Conservation (phyloP, 2,888 invertebrate species). For the Thereva unica region DNA sequence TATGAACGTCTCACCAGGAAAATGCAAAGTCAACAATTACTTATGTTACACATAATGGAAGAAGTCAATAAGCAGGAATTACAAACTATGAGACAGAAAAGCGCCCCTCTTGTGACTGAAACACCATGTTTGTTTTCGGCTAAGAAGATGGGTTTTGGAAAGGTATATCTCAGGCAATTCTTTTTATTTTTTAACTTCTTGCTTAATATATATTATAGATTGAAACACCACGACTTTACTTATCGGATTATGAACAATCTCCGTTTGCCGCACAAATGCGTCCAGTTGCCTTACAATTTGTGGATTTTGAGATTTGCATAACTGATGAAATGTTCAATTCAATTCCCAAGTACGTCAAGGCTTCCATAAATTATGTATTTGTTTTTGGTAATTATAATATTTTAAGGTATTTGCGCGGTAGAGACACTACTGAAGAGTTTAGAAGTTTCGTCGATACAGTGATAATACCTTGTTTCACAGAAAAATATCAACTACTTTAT, state of each 20-base stretch:
- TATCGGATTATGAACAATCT: conserved; percentile 47
- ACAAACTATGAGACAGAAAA: not conserved
- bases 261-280: conserved; percentile 45
- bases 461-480: conserved; percentile 49
- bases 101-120: not conserved
- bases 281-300: conserved; percentile 47
- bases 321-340: conserved; percentile 45
- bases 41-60: conserved; percentile 14
- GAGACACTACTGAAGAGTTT: conserved; percentile 48
- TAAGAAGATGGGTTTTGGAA: not conserved
- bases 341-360: conserved; percentile 48
- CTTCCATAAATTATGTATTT: conserved; percentile 3
- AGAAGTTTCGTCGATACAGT: conserved; percentile 45
- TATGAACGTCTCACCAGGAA: not conserved
- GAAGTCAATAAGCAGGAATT: conserved; percentile 2
- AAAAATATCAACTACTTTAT: conserved; percentile 49
- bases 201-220: conserved; percentile 1
- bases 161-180: too few species aligned
- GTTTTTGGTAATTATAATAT: not conserved
- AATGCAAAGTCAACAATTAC: conserved; percentile 20
- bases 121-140: not conserved
- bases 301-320: conserved; percentile 48
- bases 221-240: conserved; percentile 46
- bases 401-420: conserved; percentile 49
- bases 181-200: too few species aligned